Base-by-base conservation (phyloP, 1,140 invertebrate species). In the Cyrtorhinus lividipennis region DNA sequence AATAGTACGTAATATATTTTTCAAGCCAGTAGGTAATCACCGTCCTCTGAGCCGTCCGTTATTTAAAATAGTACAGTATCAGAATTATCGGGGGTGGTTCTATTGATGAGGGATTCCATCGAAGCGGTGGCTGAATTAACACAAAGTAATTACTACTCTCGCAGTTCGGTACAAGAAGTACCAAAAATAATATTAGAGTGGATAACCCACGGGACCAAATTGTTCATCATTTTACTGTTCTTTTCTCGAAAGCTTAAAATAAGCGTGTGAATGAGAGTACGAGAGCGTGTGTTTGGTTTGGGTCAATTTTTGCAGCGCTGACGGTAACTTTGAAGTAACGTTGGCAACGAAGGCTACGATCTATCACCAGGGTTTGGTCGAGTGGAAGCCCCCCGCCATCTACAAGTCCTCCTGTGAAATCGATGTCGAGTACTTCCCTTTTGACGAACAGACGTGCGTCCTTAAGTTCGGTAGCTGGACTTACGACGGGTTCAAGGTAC, bases 291-390 rank as follows among this genome's bases (percentile, higher is more conserved):
- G 48, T 53, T 53, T 53, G 48, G 62, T 63, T 63, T 63, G 46
- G 25, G 53, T 59, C 20, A 24, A 23, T 66, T 64, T 66, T 64
- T 62, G 67, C 80, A 94, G 90, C 81, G 93, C 93, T 70, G 93
- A 95, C 78, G 93, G 93, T 70, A 95, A 95, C 79, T 95, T 95
- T 78, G 92, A 95, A 80, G 92, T 95, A 76, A 95, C 92, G 67
- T 81, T 95, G 73, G 90, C 92, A 69, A 96, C 93, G 48, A 95
- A 95, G 80, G 93, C 93, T 66, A 92, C 91, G 64, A 84, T 96
- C 69, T 88, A 93, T 78, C 85, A 87, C 75, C 87, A 71, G 70
- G 93, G 93, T 67, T 81, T 86, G 71, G 91, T 95, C 69, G 90
- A 92, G 73, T 95, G 92, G 92, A 90, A 92, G 71, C 92, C 92